Conservation (phyloP, 2,113 vertebrate species). For the Heptranchias perlo region DNA sequence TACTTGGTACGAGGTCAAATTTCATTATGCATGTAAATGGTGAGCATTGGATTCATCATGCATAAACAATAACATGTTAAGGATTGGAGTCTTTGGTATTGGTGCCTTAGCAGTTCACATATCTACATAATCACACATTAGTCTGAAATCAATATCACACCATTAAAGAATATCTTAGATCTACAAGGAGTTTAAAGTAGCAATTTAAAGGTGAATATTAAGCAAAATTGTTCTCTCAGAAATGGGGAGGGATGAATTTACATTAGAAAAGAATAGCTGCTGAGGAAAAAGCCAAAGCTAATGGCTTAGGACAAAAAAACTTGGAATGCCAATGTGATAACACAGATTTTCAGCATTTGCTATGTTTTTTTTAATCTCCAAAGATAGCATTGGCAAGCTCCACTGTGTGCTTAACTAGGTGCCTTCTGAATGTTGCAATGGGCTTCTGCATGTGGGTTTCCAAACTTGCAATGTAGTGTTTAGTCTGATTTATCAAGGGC, state of each 20-base stretch:
- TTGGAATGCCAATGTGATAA: background rate
- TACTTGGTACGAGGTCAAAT: background rate
- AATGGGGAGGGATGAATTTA: background rate
- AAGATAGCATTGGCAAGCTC: background rate
- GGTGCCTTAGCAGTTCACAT: background rate
- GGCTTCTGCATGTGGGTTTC: background rate
- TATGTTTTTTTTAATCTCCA: background rate
- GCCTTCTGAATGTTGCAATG: background rate
- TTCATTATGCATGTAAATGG: background rate
- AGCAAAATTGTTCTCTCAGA: conserved; percentile 9
- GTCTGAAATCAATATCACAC: background rate
- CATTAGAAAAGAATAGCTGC: background rate
- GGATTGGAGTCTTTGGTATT: background rate
- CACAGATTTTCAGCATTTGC: background rate
- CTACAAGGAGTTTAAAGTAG: background rate
- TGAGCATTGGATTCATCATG: background rate
- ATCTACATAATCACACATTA: background rate
- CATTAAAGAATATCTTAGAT: background rate
- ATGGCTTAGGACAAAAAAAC: background rate
- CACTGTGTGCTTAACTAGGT: background rate
- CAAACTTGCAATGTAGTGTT: background rate
- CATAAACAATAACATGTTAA: background rate
- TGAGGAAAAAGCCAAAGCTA: background rate
- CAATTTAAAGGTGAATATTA: background rate
- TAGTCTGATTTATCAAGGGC: background rate